Conservation (phyloP, 2,113 vertebrate species). For the Tringa solitaria region DNA sequence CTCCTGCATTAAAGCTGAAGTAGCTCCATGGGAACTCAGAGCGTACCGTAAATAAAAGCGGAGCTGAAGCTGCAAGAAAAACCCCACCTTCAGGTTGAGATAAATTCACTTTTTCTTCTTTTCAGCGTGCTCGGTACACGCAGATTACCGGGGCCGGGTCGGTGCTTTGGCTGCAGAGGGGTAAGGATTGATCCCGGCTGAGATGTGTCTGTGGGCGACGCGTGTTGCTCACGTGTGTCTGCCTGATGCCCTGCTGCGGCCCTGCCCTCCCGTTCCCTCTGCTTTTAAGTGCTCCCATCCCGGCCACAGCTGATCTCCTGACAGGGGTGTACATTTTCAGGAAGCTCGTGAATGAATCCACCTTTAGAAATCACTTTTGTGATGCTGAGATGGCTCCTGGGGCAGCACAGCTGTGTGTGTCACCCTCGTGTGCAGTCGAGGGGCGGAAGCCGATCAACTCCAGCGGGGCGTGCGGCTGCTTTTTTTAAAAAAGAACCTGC, state of each 20-base stretch:
- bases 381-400: neutral
- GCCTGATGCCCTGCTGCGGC: fast-evolving
- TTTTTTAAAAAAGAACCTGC: neutral
- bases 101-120: neutral
- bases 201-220: fast-evolving
- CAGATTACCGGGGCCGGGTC: fast-evolving
- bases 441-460: fast-evolving
- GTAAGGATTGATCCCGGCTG: neutral
- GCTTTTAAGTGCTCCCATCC: fast-evolving
- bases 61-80: neutral
- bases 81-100: too few relatives aligned
- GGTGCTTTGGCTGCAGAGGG: neutral
- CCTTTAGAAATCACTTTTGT: fast-evolving
- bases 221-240: neutral
- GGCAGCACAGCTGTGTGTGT: neutral
- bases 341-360: neutral
- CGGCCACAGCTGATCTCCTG: neutral
- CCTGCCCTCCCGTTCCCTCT: neutral
- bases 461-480: neutral
- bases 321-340: fast-evolving
- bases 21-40: neutral
- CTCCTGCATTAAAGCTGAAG: neutral
- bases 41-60: neutral
- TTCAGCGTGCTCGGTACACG: fast-evolving
- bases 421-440: neutral